phyloP scores from a whole-genome alignment of 2,888 invertebrate genomes.

The Drosophila bunnanda region DNA sequence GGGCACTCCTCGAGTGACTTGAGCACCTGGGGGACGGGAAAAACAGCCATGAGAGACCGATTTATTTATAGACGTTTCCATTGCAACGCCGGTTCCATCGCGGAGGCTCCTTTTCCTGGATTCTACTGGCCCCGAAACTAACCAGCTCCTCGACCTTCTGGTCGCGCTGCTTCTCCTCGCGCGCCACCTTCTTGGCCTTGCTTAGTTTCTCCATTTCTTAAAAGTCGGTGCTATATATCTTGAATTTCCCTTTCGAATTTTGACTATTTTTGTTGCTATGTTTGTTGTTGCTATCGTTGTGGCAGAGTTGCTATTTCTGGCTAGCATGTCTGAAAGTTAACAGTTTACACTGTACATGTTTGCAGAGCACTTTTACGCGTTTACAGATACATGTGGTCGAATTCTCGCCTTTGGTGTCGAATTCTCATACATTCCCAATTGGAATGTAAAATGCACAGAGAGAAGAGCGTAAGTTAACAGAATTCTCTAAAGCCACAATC shows the following conservation, averaged over 20 bases:
- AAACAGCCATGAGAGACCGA: not conserved
- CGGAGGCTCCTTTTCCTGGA: not conserved
- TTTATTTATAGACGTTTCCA: conserved; percentile 28
- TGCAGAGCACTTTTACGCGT: no score
- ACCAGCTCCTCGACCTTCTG: conserved; percentile 84
- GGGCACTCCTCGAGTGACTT: conserved; percentile 74
- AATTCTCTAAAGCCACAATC: no score
- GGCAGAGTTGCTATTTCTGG: no score
- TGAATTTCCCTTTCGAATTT: conserved; percentile 44
- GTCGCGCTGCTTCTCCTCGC: conserved; percentile 85
- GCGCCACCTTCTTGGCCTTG: conserved; percentile 82
- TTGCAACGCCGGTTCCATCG: conserved; percentile 13
- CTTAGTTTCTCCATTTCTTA: conserved; percentile 81
- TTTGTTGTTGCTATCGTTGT: no score
- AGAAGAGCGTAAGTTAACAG: no score
- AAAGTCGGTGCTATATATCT: conserved; percentile 44
- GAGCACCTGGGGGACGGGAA: conserved; percentile 54
- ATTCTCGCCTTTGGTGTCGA: no score
- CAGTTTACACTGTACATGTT: no score
- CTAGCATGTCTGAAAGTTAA: no score
- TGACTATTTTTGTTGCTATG: conserved; percentile 42
- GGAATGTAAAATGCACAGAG: no score
- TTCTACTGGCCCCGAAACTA: conserved; percentile 6
- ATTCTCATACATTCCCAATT: no score
- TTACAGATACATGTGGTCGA: no score